Evolutionary conservation across 92 coral and sea anemone genomes (phyloP), one percentile per base, ranked within the genome.

Genomic region (Scolanthus callimorphus): DNA sequence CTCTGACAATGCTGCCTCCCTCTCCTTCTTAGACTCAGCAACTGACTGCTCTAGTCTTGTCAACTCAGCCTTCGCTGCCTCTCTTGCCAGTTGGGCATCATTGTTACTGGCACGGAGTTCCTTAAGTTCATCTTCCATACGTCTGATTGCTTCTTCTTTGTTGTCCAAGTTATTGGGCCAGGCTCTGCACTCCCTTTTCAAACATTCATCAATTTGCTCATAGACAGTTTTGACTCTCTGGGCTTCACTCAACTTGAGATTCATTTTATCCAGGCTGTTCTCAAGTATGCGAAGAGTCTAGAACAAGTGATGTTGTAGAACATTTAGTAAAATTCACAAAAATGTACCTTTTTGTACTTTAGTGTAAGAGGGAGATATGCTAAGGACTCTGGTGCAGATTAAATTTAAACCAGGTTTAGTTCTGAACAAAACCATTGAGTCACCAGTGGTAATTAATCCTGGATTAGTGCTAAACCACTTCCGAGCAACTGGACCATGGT

Each of bases 41-140:
- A 92, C 98, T 3, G 96, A 88, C 44, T 92, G 98, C 45, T 92
- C 98, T 52, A 92, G 79, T 59, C 85, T 85, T 38, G 85, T 64
- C 34, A 92, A 87, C 47, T 92, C 98, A n/a, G 98, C 88, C 48
- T 90, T 88, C 13, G 98, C 98, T 31, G 98, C 95, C 54, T 92
- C 96, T 21, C 98, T 70, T 15, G 98, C 98, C 3, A 92, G 83
- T 65, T 92, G 98, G 23, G 98, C 98, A 79, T 92, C 98, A 69
- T 76, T 74, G 55, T 92, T 92, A 85, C 91, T 92, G 12, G 94
- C 98, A 41, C 74, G 88, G 31, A 92, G 78, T 50, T 92, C 98
- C 2, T 77, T 62, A 2, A 92, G 83, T 58, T 92, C 98, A 25
- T 92, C 98, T 58, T 77, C 74, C 69, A 85, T 88, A 2, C 86